Evolutionary conservation across 2,888 invertebrate species (phyloP), one percentile per base, ranked within the genome.

Genomic region (Thyatira batis): DNA sequence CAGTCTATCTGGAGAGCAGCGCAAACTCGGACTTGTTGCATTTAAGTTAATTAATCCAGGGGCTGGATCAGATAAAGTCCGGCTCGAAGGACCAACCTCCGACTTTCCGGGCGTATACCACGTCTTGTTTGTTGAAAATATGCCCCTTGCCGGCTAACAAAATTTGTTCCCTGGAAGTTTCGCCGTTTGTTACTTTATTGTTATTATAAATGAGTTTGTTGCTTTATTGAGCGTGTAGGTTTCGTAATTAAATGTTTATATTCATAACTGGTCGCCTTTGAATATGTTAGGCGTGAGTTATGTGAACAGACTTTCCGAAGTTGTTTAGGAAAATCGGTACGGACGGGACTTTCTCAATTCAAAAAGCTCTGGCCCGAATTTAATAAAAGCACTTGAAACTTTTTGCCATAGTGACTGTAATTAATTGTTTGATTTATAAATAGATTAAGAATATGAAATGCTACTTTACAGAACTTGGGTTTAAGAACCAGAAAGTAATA

Each of bases 11-110:
- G 71, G 79, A 89, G 87, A 84, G 89, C 82, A 84, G 78, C 73
- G 86, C 87, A 91, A 89, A 89, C 88, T 84, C 80, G 77, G 84
- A 90, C 89, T 90, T 90, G 90, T 90, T 91, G 90, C 91, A 87
- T 90, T 90, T 87, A 88, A 90, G 83, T 89, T 90, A 91, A 91
- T 91, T 89, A 91, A 90, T 86, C 87, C 81, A 73, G 69, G 65
- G 78, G 71, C 78, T 81, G 80, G 83, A 89, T 87, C 88, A 77
- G 89, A 87, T 89, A 85, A 80, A 83, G 80, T 82, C 83, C 77
- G 74, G 72, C 73, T 80, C 73, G 75, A 71, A 80, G 76, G 80
- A 79, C 71, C 69, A 66, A 64, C 79, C 78, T 76, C 73, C 70
- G 74, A 71, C 70, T 67, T 63, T 59, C 51, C 23, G 51, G 58